These are phyloP conservation scores for Cartodere bifasciata DNA, from an alignment of 2,888 invertebrate species.

Conservation along the genomic window DNA sequence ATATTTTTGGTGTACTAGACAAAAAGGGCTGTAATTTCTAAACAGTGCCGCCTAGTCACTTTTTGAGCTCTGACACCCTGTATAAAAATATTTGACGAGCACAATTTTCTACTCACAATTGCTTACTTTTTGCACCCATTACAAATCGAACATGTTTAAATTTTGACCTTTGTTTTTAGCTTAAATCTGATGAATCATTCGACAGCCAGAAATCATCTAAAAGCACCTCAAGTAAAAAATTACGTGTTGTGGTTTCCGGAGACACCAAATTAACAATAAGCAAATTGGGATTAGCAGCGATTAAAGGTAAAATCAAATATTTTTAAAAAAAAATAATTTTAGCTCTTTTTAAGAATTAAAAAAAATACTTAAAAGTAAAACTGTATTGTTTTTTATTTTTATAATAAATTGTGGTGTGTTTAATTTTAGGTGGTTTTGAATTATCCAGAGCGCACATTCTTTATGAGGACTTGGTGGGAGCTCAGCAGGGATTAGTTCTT, in stretches of 20 bases:
- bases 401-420: slow-evolving; percentile 5
- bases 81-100: too few relatives aligned
- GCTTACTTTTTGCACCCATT: too few relatives aligned
- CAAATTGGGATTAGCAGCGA: slow-evolving; percentile 65
- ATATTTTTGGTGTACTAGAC: too few relatives aligned
- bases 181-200: not conserved
- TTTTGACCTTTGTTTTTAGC: too few relatives aligned
- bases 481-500: slow-evolving; percentile 65
- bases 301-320: slow-evolving; percentile 52
- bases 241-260: slow-evolving; percentile 8
- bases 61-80: too few relatives aligned
- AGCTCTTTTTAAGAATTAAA: not conserved
- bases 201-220: slow-evolving; percentile 3
- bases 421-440: slow-evolving; percentile 60
- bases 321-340: slow-evolving; percentile 7
- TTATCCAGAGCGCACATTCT: slow-evolving; percentile 55
- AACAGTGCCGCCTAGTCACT: too few relatives aligned
- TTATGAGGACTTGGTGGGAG: slow-evolving; percentile 59
- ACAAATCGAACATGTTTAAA: too few relatives aligned
- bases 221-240: slow-evolving; percentile 9
- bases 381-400: slow-evolving; percentile 7
- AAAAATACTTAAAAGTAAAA: slow-evolving; percentile 6
- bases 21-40: too few relatives aligned
- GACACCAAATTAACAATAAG: slow-evolving; percentile 39
- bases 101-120: too few relatives aligned